phyloP scores from a whole-genome alignment of 1,140 invertebrate species.

The Solen grandis region DNA sequence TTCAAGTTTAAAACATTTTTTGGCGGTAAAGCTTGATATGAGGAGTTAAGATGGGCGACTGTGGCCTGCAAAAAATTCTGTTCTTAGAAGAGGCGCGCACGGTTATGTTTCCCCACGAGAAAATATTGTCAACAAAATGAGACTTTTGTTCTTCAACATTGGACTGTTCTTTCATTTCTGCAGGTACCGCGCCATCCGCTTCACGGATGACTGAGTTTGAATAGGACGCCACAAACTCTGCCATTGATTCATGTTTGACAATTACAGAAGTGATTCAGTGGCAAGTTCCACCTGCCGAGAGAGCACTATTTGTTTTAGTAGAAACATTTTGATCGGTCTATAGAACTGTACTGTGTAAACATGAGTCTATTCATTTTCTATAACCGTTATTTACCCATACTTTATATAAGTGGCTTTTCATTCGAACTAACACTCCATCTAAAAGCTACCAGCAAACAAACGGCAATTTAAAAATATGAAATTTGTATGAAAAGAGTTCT shows the following conservation, averaged over 20 bases:
- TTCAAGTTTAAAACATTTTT: too few species aligned
- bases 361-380: slow-evolving; percentile 3
- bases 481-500: background rate
- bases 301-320: slow-evolving; percentile 53
- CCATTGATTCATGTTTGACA: slow-evolving; percentile 43
- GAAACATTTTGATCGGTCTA: slow-evolving; percentile 51
- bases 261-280: slow-evolving; percentile 5
- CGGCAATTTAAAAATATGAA: background rate
- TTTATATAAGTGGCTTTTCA: slow-evolving; percentile 14
- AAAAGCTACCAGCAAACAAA: background rate
- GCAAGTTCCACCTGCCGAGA: slow-evolving; percentile 29
- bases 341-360: slow-evolving; percentile 32
- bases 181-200: background rate
- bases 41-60: too few species aligned
- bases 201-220: slow-evolving; percentile 15
- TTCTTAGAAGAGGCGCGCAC: too few species aligned
- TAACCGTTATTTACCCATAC: slow-evolving; percentile 9
- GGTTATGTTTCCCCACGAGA: slow-evolving; percentile 35
- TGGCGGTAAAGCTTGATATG: too few species aligned
- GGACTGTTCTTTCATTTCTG: slow-evolving; percentile 45
- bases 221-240: slow-evolving; percentile 1
- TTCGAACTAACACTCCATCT: background rate
- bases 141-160: slow-evolving; percentile 23
- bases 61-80: too few species aligned
- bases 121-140: slow-evolving; percentile 45